Percentiles rank a stretch among this genome's conserved stretches.
Conservation (phyloP, 2,888 invertebrate genomes). For the Cheilosia impressa region DNA sequence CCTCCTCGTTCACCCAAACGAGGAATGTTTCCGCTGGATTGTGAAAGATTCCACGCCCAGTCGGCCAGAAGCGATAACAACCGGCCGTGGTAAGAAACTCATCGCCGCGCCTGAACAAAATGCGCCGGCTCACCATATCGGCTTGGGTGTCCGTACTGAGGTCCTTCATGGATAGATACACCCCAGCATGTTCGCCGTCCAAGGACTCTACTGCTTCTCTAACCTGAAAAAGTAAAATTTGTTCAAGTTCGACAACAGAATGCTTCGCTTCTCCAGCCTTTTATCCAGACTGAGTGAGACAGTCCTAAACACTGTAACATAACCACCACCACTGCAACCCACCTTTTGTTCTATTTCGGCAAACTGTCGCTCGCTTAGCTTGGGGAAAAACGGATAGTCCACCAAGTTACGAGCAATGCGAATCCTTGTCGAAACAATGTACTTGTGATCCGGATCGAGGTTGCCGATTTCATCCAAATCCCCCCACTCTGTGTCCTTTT, state of each 20-base stretch:
- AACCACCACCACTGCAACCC: neutral
- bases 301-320: too few species aligned
- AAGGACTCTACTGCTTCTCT: constrained; percentile 82
- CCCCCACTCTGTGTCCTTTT: constrained; percentile 87
- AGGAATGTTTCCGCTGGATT: constrained; percentile 88
- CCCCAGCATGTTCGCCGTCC: constrained; percentile 86
- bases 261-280: too few species aligned
- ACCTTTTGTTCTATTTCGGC: constrained; percentile 86
- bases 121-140: constrained; percentile 86
- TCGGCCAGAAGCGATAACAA: constrained; percentile 88
- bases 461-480: constrained; percentile 85
- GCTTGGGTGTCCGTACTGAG: constrained; percentile 86
- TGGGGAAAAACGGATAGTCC: constrained; percentile 88
- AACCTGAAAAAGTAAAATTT: constrained; percentile 72
- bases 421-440: constrained; percentile 87
- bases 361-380: constrained; percentile 87
- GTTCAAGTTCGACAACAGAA: too few species aligned
- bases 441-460: constrained; percentile 86
- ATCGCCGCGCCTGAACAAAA: constrained; percentile 88
- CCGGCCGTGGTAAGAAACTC: constrained; percentile 85
- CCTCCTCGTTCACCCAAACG: constrained; percentile 89
- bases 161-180: constrained; percentile 85
- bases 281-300: too few species aligned
- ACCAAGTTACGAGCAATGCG: constrained; percentile 86
- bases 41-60: constrained; percentile 84